phyloP scores from a whole-genome alignment of 1,140 invertebrate genomes.

The Olivierus martensii region DNA sequence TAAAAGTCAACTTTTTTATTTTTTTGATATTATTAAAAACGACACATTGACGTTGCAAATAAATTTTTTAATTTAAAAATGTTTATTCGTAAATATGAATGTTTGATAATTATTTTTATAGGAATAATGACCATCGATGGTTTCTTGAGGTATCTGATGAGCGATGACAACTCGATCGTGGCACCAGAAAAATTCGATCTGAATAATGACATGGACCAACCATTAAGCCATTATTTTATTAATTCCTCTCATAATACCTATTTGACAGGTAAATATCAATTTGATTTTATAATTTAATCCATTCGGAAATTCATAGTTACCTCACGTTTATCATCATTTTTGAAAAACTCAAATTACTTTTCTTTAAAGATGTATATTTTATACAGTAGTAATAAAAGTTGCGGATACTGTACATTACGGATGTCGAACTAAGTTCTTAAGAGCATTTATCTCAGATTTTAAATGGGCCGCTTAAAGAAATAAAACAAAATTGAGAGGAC shows the following conservation, averaged over 20 bases:
- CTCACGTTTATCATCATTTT: not conserved
- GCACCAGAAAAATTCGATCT: conserved; percentile 75
- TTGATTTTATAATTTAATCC: not conserved
- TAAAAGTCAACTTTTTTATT: no score
- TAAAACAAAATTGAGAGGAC: no score
- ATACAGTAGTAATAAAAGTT: not conserved
- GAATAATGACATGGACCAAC: conserved; percentile 89
- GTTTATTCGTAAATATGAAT: no score
- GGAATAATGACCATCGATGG: conserved; percentile 69
- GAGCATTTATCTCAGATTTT: no score
- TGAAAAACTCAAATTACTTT: not conserved
- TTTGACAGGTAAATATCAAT: conserved; percentile 43
- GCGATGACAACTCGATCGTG: conserved; percentile 87
- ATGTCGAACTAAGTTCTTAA: no score
- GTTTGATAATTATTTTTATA: no score
- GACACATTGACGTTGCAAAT: no score
- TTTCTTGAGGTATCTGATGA: conserved; percentile 87
- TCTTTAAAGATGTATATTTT: not conserved
- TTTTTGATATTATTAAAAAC: no score
- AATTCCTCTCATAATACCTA: conserved; percentile 98
- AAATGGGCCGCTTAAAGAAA: no score
- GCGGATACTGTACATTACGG: not conserved
- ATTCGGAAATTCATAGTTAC: not conserved
- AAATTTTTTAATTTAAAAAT: no score
- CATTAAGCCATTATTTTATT: conserved; percentile 92